Conservation (phyloP, 2,888 invertebrate genomes). For the Linnaemya tessellans region DNA sequence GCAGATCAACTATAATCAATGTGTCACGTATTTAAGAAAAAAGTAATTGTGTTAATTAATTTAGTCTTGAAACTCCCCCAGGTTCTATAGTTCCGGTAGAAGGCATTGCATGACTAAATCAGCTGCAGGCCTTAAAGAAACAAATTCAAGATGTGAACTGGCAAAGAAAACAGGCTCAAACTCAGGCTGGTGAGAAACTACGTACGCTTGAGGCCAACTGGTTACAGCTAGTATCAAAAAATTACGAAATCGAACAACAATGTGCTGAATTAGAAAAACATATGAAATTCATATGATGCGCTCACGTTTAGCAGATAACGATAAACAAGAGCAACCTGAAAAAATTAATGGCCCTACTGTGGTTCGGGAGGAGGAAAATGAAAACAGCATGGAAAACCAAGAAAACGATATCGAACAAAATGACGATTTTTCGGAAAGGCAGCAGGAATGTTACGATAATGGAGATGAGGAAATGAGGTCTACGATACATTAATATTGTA, state of each 20-base stretch:
- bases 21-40: too few species aligned
- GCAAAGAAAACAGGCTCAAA: constrained; percentile 96
- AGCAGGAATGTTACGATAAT: not conserved
- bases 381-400: not conserved
- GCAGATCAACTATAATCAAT: too few species aligned
- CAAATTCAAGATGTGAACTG: constrained; percentile 97
- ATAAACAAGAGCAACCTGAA: not conserved
- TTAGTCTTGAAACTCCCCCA: too few species aligned
- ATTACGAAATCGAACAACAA: constrained; percentile 98
- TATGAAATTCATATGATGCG: constrained; percentile 76
- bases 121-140: constrained; percentile 89
- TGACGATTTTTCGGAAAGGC: not conserved
- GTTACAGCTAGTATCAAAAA: constrained; percentile 97
- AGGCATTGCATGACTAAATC: constrained; percentile 74
- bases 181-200: constrained; percentile 94
- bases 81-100: too few species aligned
- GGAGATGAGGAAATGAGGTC: constrained; percentile 56
- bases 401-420: not conserved
- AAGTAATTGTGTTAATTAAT: too few species aligned
- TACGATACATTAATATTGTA: not conserved
- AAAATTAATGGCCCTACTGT: constrained; percentile 31
- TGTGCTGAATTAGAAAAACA: constrained; percentile 92
- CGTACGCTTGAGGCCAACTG: constrained; percentile 95
- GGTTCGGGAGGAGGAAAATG: not conserved
- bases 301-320: constrained; percentile 54